These are phyloP conservation scores for Eriocheir sinensis DNA, from an alignment of 1,140 invertebrate genomes.

Conservation along the genomic window DNA sequence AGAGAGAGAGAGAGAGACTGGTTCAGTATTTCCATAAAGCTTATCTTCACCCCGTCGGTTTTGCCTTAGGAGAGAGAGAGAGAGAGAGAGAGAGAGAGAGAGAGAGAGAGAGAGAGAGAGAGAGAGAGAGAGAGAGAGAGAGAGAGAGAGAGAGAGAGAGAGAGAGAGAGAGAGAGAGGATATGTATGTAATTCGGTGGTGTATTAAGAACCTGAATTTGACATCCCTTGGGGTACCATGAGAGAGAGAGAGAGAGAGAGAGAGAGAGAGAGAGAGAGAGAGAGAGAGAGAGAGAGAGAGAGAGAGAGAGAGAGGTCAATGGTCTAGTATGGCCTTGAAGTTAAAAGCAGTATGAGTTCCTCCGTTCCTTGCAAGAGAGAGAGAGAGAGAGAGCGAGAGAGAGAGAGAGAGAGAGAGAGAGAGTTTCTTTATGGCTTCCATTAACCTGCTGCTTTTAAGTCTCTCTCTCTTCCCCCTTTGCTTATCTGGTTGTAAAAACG, in stretches of 20 bases:
- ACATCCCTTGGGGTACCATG: no score
- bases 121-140: conserved; percentile 54
- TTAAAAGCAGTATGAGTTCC: no score
- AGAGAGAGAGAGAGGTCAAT: no score
- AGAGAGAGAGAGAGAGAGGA: conserved; percentile 42
- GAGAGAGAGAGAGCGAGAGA: background rate
- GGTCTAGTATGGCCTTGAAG: no score
- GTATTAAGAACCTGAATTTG: no score
- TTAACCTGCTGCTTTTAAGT: no score
- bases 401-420: background rate
- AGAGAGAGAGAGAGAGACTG: background rate
- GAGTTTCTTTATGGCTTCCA: no score
- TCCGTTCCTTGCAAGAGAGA: background rate
- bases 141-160: conserved; percentile 49
- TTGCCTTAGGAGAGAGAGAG: background rate
- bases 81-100: conserved; percentile 41
- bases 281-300: conserved; percentile 43
- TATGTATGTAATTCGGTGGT: no score
- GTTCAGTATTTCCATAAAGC: background rate
- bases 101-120: conserved; percentile 57
- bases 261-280: conserved; percentile 48
- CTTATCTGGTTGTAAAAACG: no score
- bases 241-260: conserved; percentile 3
- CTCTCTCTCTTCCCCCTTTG: no score
- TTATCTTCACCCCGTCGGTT: background rate